Conservation (phyloP, 2,888 invertebrate species). For the Drosophila nr. medialis region DNA sequence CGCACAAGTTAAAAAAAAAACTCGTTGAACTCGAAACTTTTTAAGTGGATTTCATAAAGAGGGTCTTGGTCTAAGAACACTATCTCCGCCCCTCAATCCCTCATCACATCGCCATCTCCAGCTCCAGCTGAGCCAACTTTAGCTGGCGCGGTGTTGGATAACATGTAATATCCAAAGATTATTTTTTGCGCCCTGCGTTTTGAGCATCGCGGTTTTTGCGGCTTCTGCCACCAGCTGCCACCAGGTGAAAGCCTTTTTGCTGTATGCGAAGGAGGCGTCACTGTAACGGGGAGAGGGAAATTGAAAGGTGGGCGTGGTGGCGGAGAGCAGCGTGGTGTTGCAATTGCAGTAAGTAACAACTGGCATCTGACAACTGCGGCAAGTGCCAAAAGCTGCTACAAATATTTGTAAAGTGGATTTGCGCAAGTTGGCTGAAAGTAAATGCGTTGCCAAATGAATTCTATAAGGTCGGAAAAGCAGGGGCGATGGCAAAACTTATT, state of each 20-base stretch:
- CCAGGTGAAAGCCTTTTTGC: slow-evolving; percentile 43
- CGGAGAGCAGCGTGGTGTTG: slow-evolving; percentile 44
- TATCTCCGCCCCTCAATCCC: background rate
- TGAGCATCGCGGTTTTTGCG: slow-evolving; percentile 61
- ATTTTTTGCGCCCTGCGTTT: slow-evolving; percentile 54
- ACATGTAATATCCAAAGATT: slow-evolving; percentile 76
- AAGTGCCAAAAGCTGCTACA: slow-evolving; percentile 62
- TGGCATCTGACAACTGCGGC: slow-evolving; percentile 57
- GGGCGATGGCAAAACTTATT: slow-evolving; percentile 13
- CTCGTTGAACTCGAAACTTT: slow-evolving; percentile 65
- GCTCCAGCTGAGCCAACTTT: slow-evolving; percentile 11
- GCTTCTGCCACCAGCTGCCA: slow-evolving; percentile 39
- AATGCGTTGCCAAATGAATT: slow-evolving; percentile 68
- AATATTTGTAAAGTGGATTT: slow-evolving; percentile 79
- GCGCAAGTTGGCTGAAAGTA: slow-evolving; percentile 60
- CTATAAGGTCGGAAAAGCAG: slow-evolving; percentile 49
- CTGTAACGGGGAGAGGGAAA: background rate
- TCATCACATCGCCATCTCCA: background rate
- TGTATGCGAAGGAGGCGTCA: background rate
- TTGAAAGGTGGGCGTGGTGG: slow-evolving; percentile 17
- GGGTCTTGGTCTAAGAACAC: slow-evolving; percentile 30
- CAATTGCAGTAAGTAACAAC: slow-evolving; percentile 52
- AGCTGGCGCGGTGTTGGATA: slow-evolving; percentile 41
- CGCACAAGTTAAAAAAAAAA: slow-evolving; percentile 34
- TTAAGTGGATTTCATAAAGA: slow-evolving; percentile 74